Percentiles rank a stretch among this genome's conserved stretches.
Conservation (phyloP, 1,140 invertebrate species). For the Babylonia areolata region DNA sequence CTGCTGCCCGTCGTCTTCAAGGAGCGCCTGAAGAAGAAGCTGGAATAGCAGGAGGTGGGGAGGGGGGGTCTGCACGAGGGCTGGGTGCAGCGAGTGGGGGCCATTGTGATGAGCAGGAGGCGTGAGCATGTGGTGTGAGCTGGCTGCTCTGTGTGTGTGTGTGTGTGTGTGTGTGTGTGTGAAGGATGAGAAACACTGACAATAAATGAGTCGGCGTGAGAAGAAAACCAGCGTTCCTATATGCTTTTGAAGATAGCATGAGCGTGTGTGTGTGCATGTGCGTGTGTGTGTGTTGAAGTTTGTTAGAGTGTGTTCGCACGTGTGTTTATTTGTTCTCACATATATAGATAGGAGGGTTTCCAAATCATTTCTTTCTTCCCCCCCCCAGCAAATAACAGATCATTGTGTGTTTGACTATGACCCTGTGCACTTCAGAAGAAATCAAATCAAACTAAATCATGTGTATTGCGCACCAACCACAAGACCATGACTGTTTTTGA, state of each 20-base stretch:
- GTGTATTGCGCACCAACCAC: too few species aligned
- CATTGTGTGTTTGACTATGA: too few species aligned
- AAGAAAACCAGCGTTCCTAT: not conserved
- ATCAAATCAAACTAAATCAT: too few species aligned
- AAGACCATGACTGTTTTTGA: too few species aligned
- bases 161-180: not conserved
- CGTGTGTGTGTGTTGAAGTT: too few species aligned
- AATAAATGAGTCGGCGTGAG: not conserved
- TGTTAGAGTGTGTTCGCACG: too few species aligned
- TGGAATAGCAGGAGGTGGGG: slow-evolving; percentile 61
- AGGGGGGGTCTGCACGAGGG: not conserved
- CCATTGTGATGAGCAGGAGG: not conserved
- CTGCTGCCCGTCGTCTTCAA: slow-evolving; percentile 95
- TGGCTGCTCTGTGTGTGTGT: not conserved
- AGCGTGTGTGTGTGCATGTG: too few species aligned
- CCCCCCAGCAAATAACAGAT: too few species aligned
- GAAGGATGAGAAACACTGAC: not conserved
- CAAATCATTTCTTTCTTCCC: too few species aligned
- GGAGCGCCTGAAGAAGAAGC: slow-evolving; percentile 80
- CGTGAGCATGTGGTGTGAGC: slow-evolving; percentile 11
- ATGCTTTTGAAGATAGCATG: not conserved
- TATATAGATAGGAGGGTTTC: too few species aligned
- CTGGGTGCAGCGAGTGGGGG: not conserved
- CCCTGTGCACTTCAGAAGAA: too few species aligned
- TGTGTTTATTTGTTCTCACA: too few species aligned